Evolutionary conservation across 2,797 vertebrate genomes (phyloP), one percentile per base, ranked within the genome.

Genomic region (Microchirus variegatus): DNA sequence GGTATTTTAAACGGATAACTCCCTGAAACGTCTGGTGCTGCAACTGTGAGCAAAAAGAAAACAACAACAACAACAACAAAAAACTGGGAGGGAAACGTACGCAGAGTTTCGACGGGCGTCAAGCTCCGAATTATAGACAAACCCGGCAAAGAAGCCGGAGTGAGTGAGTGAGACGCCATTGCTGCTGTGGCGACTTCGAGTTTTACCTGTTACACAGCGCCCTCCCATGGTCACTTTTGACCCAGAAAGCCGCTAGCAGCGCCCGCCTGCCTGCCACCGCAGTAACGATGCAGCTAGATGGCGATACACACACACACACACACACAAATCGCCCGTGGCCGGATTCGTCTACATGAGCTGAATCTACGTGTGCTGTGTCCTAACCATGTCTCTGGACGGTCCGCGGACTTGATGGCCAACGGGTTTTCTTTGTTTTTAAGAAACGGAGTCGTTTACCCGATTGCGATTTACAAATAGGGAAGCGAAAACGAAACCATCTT

Each of bases 301-400:
- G 22, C 22, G 22, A 5, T 22, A 22, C 22, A 22, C 22, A 22
- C 22, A 22, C 22, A 22, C 3, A 5, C 5, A 22, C 22, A 22
- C 22, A 22, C 22, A 22, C 22, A 22, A 22, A 22, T 22, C 22
- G 22, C 22, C 22, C 3, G n/a, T n/a, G 22, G 40, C 40, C 40
- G 13, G 38, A 42, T 15, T 42, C 1, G 41, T 42, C 41, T 5
- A 41, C 19, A 81, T 73, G 16, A 18, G 86, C 82, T 88, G 81
- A 83, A 83, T 85, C 84, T 87, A 84, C 65, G 77, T 90, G 88
- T 90, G 91, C 89, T 92, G 90, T 85, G 88, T 88, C 83, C 90
- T 81, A 82, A 89, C 88, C 83, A 63, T 60, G 52, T 82, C 70
- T 76, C 67, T 82, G 76, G 81, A 76, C 84, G 89, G 22, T 22